Evolutionary conservation across 2,888 invertebrate genomes (phyloP).

Genomic region (Cantharis flavilabris): DNA sequence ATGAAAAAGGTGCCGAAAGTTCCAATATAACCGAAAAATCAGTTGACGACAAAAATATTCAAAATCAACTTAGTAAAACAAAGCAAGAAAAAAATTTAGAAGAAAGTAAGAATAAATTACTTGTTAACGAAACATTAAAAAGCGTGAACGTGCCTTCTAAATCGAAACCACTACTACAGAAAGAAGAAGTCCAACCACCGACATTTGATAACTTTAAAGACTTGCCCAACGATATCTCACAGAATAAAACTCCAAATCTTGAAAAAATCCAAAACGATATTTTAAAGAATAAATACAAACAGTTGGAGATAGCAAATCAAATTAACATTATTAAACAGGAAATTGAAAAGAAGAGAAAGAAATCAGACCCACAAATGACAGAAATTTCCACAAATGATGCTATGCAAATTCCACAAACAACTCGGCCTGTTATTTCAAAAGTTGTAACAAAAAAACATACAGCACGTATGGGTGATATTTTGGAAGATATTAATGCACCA

Average conservation of each 20-base stretch:
- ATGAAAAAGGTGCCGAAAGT: not conserved
- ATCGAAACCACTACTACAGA: not conserved
- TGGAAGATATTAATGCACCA: constrained; percentile 31
- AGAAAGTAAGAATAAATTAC: not conserved
- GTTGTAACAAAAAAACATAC: constrained; percentile 41
- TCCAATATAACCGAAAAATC: not conserved
- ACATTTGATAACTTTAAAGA: not conserved
- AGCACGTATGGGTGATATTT: constrained; percentile 31
- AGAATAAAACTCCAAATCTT: not conserved
- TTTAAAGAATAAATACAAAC: not conserved
- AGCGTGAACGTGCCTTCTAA: not conserved
- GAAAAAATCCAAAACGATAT: not conserved
- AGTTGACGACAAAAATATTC: not conserved
- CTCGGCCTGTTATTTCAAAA: constrained; percentile 39
- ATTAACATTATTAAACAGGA: not conserved
- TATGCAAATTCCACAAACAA: constrained; percentile 21
- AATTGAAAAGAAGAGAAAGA: not conserved
- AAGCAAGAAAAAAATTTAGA: not conserved
- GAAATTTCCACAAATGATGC: not conserved
- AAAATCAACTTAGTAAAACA: not conserved
- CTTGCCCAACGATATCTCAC: not conserved
- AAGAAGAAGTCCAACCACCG: not conserved
- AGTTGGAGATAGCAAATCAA: not conserved
- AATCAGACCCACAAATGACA: not conserved
- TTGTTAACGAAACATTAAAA: not conserved